Evolutionary conservation across 1,140 invertebrate species (phyloP), one percentile per base, ranked within the genome.

Genomic region (Zaprionus gabonicus): DNA sequence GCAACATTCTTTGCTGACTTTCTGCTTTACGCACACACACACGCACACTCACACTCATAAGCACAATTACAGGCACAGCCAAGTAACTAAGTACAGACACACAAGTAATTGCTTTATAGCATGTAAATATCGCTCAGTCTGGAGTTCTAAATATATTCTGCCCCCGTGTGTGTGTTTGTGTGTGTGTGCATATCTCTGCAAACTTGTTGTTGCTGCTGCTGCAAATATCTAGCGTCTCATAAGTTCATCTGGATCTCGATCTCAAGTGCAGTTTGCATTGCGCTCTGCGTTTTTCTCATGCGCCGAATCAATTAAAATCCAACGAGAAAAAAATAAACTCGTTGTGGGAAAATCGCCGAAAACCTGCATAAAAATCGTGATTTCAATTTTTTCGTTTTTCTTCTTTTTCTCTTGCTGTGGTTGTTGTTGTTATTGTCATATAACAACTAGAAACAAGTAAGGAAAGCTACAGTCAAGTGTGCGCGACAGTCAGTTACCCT

Each of bases 161-260:
- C 36, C 17, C 2, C 31, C 13, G 5, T 15, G 15, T 49, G 6
- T 27, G 15, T 34, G 6, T 71, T 1, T 60, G 56, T 36, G n/a
- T 71, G 20, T 44, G 6, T 38, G 34, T 41, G 23, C 28, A 58
- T 63, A 41, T 62, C 38, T 63, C 13, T 57, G 64, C 41, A 70
- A 25, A 71, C 59, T 87, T 70, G 68, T 65, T 38, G 55, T 31
- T 76, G 49, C 36, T 67, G 49, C 36, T 67, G 56, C 44, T 66
- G 55, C 38, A 51, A 31, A 72, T 88, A 87, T 87, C 84, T 78
- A 78, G 84, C 63, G 78, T 44, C 58, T 60, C 81, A 80, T 88
- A 90, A 90, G 85, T 88, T 85, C 85, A 88, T 88, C 84, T 88
- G 81, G 81, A 88, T 85, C 81, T 85, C 84, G 81, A 88, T 85